Conservation (phyloP, 2,797 vertebrate genomes). For the Apogon hyalosoma region DNA sequence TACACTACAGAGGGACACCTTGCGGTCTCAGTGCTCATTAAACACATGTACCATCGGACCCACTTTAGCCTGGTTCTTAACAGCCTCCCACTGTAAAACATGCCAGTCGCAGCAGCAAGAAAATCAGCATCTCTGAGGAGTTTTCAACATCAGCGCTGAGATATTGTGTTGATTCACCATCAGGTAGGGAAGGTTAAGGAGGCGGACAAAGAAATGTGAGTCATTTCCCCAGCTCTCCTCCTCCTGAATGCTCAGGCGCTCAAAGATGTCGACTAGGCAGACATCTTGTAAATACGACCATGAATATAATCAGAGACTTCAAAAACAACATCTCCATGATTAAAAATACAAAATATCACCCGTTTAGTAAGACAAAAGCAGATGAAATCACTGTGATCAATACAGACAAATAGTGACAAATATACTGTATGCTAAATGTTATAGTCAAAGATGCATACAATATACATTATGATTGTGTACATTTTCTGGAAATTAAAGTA, state of each 20-base stretch:
- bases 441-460: no score
- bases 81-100: constrained; percentile 19
- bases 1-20: constrained; percentile 33
- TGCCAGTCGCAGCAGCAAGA: constrained; percentile 22
- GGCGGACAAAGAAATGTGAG: constrained; percentile 43
- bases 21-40: constrained; percentile 51
- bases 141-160: background rate
- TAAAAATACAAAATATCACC: background rate
- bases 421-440: no score
- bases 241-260: constrained; percentile 32
- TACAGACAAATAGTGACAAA: no score
- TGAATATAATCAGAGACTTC: background rate
- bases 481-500: background rate
- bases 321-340: background rate
- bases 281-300: constrained; percentile 35
- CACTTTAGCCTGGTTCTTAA: constrained; percentile 26
- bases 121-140: constrained; percentile 43
- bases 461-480: no score
- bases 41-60: constrained; percentile 16
- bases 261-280: constrained; percentile 27
- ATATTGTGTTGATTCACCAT: constrained; percentile 30
- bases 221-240: constrained; percentile 50
- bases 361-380: no score
- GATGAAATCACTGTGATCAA: no score
- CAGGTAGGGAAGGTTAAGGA: constrained; percentile 46